These are phyloP conservation scores for Caenorhabditis sp. DNA, from an alignment of 2,888 invertebrate genomes.

Conservation along the genomic window DNA sequence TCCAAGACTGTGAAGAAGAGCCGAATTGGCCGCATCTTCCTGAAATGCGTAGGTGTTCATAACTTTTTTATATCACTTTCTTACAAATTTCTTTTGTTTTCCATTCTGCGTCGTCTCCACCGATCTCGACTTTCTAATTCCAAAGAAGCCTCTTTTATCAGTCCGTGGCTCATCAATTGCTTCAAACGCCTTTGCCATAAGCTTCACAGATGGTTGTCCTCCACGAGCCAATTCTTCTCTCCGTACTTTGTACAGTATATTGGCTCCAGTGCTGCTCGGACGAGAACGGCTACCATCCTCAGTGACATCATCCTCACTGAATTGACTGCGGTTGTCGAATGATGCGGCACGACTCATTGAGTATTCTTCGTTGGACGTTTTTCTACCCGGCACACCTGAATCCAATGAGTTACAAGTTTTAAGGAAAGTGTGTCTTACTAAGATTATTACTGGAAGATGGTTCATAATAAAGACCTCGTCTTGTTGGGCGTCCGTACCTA, in stretches of 20 bases:
- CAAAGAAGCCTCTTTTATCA: slow-evolving; percentile 76
- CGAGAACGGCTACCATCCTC: slow-evolving; percentile 43
- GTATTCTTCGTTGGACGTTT: slow-evolving; percentile 59
- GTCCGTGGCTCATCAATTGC: slow-evolving; percentile 75
- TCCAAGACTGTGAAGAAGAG: slow-evolving; percentile 66
- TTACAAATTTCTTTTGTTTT: slow-evolving; percentile 59
- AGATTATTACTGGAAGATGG: slow-evolving; percentile 78
- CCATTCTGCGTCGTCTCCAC: slow-evolving; percentile 76
- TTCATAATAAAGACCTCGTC: slow-evolving; percentile 75
- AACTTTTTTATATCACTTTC: slow-evolving; percentile 51
- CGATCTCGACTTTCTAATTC: slow-evolving; percentile 80
- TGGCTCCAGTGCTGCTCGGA: slow-evolving; percentile 72
- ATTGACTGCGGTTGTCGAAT: slow-evolving; percentile 64
- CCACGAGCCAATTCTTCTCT: slow-evolving; percentile 81
- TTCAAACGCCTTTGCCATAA: slow-evolving; percentile 80
- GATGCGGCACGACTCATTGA: slow-evolving; percentile 59
- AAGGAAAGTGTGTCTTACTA: slow-evolving; percentile 61
- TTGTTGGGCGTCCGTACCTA: slow-evolving; percentile 66
- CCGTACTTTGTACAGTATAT: slow-evolving; percentile 81
- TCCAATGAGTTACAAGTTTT: neutral
- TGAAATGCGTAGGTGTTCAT: neutral
- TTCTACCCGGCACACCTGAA: slow-evolving; percentile 59
- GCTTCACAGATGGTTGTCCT: slow-evolving; percentile 79
- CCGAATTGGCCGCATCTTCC: slow-evolving; percentile 61
- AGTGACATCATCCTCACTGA: slow-evolving; percentile 57